Evolutionary conservation across 2,888 invertebrate genomes (phyloP), one percentile per base, ranked within the genome.

Genomic region (Imbricaverruca yamaguchii): DNA sequence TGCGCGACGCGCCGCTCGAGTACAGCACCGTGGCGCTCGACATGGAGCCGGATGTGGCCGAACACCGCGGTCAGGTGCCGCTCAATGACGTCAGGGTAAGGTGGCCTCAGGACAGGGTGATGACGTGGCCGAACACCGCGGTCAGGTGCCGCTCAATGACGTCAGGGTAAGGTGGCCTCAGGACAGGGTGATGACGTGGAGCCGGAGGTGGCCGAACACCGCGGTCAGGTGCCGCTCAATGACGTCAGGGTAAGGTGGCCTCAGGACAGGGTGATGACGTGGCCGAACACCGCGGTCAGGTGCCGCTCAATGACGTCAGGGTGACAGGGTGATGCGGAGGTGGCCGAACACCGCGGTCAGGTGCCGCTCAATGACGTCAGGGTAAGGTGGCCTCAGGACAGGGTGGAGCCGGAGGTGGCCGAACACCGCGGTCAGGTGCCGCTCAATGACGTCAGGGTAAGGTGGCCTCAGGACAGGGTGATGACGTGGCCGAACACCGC

Each of bases 21-120:
- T 97, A 94, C 87, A 95, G 95, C 86, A 97, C 96, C 6, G 93
- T 99, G 86, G 93, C 96, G 84, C 89, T 94, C 82, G 93, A 98
- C 86, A 95, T 98, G 95, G 94, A 96, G 85, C 89, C 92, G 2
- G 95, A 95, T 87, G 88, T 91, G 81, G 87, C 93, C 69, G 91
- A 93, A 2, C 94, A 95, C 86, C 95, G 93, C 39, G 88, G 90
- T 10, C 89, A 92, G 8, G 91, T 96, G 0, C 95, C 95, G 4
- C 85, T 97, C 0, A 97, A 97, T 87, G 88, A 91, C 57, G 87
- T 92, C 0, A 90, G 92, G 89, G 91, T 93, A 84, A 81, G 21
- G 13, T 15, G 7, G 23, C 21, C 65, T 39, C 39, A 4, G 39
- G 39, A 39, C 39, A 4, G 39, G 39, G 2, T 39, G 39, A 61